Base-by-base conservation (phyloP, 1,140 invertebrate species). In the Trichonephila clavata region DNA sequence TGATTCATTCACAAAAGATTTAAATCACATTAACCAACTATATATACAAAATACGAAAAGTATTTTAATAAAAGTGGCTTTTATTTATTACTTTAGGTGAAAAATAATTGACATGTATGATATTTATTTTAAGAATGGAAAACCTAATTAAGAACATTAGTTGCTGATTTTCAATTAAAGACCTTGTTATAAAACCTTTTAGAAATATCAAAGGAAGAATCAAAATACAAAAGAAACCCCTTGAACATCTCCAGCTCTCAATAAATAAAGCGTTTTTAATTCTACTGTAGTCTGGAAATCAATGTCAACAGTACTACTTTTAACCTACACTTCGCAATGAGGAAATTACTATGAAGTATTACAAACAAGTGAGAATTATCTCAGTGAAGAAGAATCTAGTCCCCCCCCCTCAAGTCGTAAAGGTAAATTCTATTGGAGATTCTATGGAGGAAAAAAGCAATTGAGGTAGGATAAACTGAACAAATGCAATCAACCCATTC, bases 381-480 rank as follows among this genome's bases (percentile, higher is more conserved):
- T 32, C 27, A 39, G 59, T 13, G 83, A 50, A 87, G 24, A 27
- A 10, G 50, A 27, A 14, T 39, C 6, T 1, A 27, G 14, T n/a
- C 20, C 21, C 65, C 20, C 21, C 65, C 60, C 86, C 5, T 20
- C 13, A 87, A 87, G 86, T 87, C 86, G 86, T 87, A 87, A 50
- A 50, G 50, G 50, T 50, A 50, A 50, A 87, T 87, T 24, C 65
- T 87, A 87, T 63, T 50, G 86, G 39, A 27, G 59, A 13, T 63
- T 87, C 86, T 21, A 43, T 13, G 24, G 10, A n/a, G 50, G 10
- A 43, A 21, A 63, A 24, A 50, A 63, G 32, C 60, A 63, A 27
- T 86, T 86, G 60, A n/a, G 86, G 86, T 43, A 87, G 43, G 65
- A 87, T 63, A 87, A 87, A 87, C 86, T 65, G 86, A 87, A 39